Base-by-base conservation (phyloP, 2,113 vertebrate genomes). In the Myodes glareolus region DNA sequence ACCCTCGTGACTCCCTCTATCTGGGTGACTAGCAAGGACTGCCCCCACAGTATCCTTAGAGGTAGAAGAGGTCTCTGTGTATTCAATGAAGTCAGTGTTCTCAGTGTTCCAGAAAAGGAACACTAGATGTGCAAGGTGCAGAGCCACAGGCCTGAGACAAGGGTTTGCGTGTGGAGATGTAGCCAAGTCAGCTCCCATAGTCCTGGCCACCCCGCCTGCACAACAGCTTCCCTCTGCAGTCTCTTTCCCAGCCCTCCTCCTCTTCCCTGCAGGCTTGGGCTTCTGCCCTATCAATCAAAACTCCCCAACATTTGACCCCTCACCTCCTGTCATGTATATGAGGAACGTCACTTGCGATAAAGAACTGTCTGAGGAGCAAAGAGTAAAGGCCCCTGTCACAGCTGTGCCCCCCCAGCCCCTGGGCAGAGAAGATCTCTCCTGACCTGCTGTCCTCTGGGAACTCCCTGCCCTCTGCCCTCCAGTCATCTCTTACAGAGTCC, bases 241-340 rank as follows among this genome's bases (percentile, higher is more conserved):
- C 1, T 11, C 2, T 77, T 55, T 42, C 47, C 6, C 10, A 33
- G 3, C 50, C 21, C 31, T 21, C n/a, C 14, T 47, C 75, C 5
- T 29, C 55, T 70, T 81, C 52, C 27, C 27, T 42, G 14, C 27
- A 39, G 36, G 21, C 33, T 25, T 27, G 7, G 47, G 50, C 47
- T 47, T 80, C 93, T 77, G 17, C 6, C 80, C n/a, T 96, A 75
- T 86, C 96, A 95, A 94, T 92, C 90, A 96, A 78, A 42, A 7
- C 77, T 52, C 50, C 5, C 33, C 86, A 81, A 63, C 42, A 47
- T 67, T 75, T 91, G 95, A 92, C 94, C 86, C 63, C n/a, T 87
- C 68, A 82, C 91, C 55, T 84, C 45, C 65, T 19, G 13, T 95
- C 92, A 95, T 70, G 52, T 84, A 55, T 17, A 82, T 50, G 25